Evolutionary conservation across 2,113 vertebrate species (phyloP).

Genomic region (Tetrax tetrax): DNA sequence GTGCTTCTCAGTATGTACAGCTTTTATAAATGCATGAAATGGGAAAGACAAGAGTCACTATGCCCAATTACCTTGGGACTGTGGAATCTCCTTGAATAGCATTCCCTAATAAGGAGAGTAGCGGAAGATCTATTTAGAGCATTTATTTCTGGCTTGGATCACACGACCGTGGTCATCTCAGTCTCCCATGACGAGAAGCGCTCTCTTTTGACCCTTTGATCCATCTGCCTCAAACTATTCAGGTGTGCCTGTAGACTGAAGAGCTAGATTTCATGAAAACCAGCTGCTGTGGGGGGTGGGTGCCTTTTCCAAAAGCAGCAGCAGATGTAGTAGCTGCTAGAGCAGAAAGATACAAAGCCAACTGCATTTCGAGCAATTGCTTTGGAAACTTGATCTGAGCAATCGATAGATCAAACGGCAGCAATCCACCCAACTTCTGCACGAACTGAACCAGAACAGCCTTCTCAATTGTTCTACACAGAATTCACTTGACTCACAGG

Average conservation of each 20-base stretch:
- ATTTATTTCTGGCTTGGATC: slow-evolving; percentile 17
- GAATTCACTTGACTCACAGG: background rate
- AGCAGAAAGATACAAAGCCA: background rate
- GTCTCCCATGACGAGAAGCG: background rate
- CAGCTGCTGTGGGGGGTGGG: background rate
- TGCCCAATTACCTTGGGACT: background rate
- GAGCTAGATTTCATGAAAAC: background rate
- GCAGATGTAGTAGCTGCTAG: background rate
- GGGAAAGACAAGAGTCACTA: background rate
- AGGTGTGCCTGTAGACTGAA: background rate
- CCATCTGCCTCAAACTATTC: background rate
- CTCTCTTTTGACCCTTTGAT: background rate
- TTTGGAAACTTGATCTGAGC: background rate
- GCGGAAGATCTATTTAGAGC: background rate
- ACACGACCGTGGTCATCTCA: background rate
- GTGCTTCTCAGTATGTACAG: background rate
- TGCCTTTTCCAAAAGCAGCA: background rate
- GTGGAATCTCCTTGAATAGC: slow-evolving; percentile 10
- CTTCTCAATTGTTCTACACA: background rate
- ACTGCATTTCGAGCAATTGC: background rate
- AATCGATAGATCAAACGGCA: background rate
- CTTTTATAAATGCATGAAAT: background rate
- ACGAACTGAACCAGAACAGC: background rate
- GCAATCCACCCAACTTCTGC: background rate
- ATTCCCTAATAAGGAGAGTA: slow-evolving; percentile 10